phyloP scores from a whole-genome alignment of 2,113 vertebrate genomes.

The Antigone vipio region DNA sequence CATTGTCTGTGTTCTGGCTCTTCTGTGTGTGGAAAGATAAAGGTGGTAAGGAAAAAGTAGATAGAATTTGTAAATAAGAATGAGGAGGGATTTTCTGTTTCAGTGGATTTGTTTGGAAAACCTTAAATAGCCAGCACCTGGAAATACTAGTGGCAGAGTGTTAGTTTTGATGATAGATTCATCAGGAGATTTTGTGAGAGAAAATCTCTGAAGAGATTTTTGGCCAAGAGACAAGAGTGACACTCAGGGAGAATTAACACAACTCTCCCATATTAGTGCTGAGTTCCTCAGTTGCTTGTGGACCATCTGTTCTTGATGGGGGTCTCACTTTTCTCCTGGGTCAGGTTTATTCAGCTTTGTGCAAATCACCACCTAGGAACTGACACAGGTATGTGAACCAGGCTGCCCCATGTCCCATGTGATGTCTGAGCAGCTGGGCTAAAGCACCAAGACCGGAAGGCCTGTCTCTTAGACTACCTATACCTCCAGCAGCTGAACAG shows the following conservation, averaged over 20 bases:
- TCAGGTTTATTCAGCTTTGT: not conserved
- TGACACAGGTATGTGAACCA: rapidly evolving
- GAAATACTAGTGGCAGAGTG: not conserved
- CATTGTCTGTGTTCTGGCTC: not conserved
- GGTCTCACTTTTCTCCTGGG: not conserved
- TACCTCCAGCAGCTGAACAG: not conserved
- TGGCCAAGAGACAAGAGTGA: not conserved
- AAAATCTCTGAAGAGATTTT: not conserved
- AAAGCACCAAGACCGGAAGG: not conserved
- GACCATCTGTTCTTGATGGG: not conserved
- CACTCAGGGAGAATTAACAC: not conserved
- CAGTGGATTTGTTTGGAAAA: not conserved
- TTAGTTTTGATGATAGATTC: not conserved
- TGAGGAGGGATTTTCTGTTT: not conserved
- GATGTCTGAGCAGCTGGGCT: not conserved
- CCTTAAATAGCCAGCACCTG: not conserved
- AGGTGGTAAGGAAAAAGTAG: not conserved
- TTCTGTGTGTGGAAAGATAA: not conserved
- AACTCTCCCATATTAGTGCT: not conserved
- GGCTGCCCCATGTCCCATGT: not conserved
- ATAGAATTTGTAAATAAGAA: not conserved
- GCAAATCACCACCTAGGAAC: not conserved
- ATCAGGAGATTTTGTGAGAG: not conserved
- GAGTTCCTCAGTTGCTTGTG: not conserved
- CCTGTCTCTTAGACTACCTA: not conserved